phyloP scores from a whole-genome alignment of 2,888 invertebrate species.

The Epinotia nisella region DNA sequence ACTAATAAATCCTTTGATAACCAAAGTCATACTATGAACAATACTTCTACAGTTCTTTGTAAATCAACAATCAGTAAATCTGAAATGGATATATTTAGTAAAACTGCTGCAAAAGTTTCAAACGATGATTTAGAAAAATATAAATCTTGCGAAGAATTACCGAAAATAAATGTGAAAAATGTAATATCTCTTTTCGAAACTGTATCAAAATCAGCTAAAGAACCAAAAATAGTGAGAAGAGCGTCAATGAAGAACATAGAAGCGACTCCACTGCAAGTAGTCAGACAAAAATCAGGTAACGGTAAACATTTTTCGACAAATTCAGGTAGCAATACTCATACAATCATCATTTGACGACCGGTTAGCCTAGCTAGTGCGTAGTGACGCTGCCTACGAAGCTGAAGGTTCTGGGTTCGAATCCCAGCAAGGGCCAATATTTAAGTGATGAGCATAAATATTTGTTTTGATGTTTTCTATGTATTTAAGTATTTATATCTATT shows the following conservation, averaged over 20 bases:
- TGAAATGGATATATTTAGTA: conserved; percentile 80
- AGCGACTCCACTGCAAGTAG: conserved; percentile 55
- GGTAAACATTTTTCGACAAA: conserved; percentile 18
- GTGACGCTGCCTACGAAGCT: no score
- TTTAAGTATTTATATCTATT: no score
- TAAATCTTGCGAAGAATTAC: conserved; percentile 77
- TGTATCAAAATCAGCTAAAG: conserved; percentile 64
- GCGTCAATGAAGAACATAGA: conserved; percentile 56
- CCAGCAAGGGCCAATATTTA: no score
- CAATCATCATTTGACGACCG: no score
- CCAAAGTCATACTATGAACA: conserved; percentile 46
- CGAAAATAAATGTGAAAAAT: conserved; percentile 75
- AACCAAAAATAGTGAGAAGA: conserved; percentile 55
- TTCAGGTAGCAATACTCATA: background rate
- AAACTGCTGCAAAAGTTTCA: conserved; percentile 56
- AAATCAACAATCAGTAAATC: conserved; percentile 77
- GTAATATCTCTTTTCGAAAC: conserved; percentile 77
- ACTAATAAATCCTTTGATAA: conserved; percentile 52
- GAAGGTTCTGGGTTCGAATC: no score
- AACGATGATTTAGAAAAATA: conserved; percentile 71
- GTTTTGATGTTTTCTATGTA: no score
- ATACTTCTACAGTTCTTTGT: conserved; percentile 54
- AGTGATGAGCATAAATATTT: no score
- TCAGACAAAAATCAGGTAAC: conserved; percentile 70
- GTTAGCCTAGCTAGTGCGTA: no score